phyloP scores from a whole-genome alignment of 2,113 vertebrate species.

The Atlantisia rogersi region DNA sequence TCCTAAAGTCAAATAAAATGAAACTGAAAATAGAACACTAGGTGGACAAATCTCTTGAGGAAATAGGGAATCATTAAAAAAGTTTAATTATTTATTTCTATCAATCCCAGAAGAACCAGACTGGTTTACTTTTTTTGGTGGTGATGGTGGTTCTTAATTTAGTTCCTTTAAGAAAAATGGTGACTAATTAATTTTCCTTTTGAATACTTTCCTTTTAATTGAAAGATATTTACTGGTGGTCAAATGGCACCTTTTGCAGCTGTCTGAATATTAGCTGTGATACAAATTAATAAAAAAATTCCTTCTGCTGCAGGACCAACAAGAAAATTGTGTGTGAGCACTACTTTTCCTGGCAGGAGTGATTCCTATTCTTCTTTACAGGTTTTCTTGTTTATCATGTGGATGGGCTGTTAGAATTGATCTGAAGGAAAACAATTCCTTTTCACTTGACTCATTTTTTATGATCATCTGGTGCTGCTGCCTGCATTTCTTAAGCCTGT shows the following conservation, averaged over 20 bases:
- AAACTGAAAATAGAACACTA: neutral
- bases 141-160: neutral
- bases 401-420: neutral
- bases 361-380: neutral
- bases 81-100: neutral
- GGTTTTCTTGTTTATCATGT: neutral
- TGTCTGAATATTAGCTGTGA: neutral
- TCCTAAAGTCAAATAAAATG: conserved; percentile 2
- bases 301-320: neutral
- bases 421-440: neutral
- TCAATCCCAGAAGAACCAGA: rapidly evolving
- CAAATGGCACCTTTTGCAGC: neutral
- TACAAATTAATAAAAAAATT: neutral
- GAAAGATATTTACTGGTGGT: neutral
- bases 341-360: neutral
- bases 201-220: neutral
- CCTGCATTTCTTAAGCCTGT: neutral
- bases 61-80: neutral
- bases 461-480: neutral
- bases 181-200: neutral
- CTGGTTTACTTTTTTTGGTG: neutral
- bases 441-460: neutral
- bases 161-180: neutral
- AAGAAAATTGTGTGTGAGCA: neutral
- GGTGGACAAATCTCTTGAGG: neutral